phyloP scores from a whole-genome alignment of 1,140 invertebrate species.

The Zaprionus lachaisei region DNA sequence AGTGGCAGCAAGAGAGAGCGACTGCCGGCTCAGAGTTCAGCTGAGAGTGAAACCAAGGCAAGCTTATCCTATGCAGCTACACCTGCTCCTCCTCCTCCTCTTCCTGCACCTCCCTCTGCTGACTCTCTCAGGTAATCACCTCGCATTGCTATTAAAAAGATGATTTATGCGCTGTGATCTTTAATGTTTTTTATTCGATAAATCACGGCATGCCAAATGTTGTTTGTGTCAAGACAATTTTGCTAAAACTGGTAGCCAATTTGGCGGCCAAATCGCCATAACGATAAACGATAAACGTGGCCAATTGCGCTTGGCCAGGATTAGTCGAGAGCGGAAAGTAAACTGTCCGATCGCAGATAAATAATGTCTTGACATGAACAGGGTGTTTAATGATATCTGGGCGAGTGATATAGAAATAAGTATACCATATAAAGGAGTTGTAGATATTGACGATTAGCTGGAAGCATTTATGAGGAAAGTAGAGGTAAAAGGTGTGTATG shows the following conservation, averaged over 20 bases:
- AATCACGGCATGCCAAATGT: constrained; percentile 47
- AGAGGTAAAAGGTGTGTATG: neutral
- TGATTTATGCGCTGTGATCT: constrained; percentile 71
- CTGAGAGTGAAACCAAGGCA: constrained; percentile 18
- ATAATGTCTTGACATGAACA: constrained; percentile 3
- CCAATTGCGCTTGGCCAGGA: constrained; percentile 26
- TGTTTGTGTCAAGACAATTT: constrained; percentile 30
- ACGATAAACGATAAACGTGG: constrained; percentile 21
- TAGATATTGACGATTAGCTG: neutral
- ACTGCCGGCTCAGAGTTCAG: constrained; percentile 21
- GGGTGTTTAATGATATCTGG: constrained; percentile 1
- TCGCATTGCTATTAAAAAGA: constrained; percentile 32
- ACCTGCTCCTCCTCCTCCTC: neutral
- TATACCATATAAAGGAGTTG: neutral
- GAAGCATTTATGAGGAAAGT: neutral
- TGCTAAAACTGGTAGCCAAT: constrained; percentile 46
- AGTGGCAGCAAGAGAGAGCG: constrained; percentile 7
- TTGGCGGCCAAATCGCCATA: constrained; percentile 28
- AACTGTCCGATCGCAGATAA: neutral
- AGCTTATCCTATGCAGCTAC: neutral
- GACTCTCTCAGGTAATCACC: neutral
- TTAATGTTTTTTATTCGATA: constrained; percentile 42
- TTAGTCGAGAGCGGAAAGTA: constrained; percentile 1
- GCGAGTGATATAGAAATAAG: neutral
- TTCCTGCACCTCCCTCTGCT: neutral